Evolutionary conservation across 2,797 vertebrate species (phyloP), one percentile per base, ranked within the genome.

Genomic region (Labeo calbasu): DNA sequence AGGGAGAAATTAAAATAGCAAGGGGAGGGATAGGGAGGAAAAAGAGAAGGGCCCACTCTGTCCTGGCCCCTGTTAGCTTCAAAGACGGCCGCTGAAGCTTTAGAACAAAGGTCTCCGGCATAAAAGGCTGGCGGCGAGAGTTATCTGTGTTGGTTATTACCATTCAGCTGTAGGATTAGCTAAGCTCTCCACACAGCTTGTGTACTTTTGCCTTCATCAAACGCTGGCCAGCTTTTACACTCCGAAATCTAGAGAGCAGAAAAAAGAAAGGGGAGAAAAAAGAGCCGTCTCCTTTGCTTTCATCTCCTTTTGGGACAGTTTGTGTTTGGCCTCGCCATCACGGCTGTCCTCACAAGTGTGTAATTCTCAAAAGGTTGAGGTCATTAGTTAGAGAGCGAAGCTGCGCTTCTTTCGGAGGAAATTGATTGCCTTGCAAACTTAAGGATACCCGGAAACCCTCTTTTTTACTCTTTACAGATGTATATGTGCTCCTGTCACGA

Each of bases 81-180:
- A 96, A 96, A 96, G 96, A 92, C 91, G 72, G 91, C 91, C 89
- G 92, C 90, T 81, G 89, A 93, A 92, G 90, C 92, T 93, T 88
- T 93, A 93, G 94, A 96, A 96, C 93, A 95, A 96, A 95, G 93
- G 69, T 87, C 91, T 71, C 77, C 87, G 91, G 92, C 92, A 92
- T 94, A 94, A 95, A 94, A 94, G 93, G 25, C 17, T 2, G 15
- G 91, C 93, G 93, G 90, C 88, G 86, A 88, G 91, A 93, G 89
- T 95, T 95, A 95, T 93, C 92, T 87, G 77, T 90, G 91, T 94
- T 92, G 93, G 89, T 89, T 91, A 92, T 92, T 89, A 89, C 91
- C 89, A 90, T 94, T 94, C 91, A 83, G 92, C 92, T 92, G 88
- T 86, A 66, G 68, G 90, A 92, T 93, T 93, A 91, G 75, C 86